phyloP scores from a whole-genome alignment of 2,113 vertebrate genomes.

The Carettochelys insculpta region DNA sequence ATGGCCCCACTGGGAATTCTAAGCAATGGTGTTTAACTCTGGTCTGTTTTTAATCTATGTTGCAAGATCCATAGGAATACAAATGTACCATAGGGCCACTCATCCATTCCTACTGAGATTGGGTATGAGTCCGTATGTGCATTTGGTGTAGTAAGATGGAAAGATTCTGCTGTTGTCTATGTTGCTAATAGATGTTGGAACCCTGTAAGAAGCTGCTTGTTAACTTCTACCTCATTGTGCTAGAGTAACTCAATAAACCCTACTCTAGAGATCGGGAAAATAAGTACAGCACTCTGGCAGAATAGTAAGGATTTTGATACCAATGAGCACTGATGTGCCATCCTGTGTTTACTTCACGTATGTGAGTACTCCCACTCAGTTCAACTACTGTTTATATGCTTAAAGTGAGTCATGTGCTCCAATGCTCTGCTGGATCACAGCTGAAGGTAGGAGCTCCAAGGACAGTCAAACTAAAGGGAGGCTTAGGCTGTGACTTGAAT shows the following conservation, averaged over 20 bases:
- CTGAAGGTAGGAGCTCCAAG: neutral
- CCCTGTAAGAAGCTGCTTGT: neutral
- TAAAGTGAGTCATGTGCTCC: neutral
- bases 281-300: neutral
- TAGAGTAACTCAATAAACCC: neutral
- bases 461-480: neutral
- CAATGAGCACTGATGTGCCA: neutral
- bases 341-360: neutral
- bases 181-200: neutral
- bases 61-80: neutral
- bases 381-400: neutral
- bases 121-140: neutral
- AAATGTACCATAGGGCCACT: neutral
- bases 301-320: neutral
- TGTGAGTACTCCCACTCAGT: neutral
- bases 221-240: neutral
- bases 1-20: neutral
- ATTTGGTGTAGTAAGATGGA: neutral
- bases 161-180: neutral
- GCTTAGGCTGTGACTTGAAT: neutral
- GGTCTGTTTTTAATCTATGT: neutral
- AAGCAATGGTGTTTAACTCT: neutral
- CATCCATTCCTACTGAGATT: neutral
- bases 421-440: neutral
- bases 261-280: neutral